A percentile compares a stretch with the other conserved stretches of the same genome.
Conservation (phyloP, 2,113 vertebrate species). For the Antigone vipio region DNA sequence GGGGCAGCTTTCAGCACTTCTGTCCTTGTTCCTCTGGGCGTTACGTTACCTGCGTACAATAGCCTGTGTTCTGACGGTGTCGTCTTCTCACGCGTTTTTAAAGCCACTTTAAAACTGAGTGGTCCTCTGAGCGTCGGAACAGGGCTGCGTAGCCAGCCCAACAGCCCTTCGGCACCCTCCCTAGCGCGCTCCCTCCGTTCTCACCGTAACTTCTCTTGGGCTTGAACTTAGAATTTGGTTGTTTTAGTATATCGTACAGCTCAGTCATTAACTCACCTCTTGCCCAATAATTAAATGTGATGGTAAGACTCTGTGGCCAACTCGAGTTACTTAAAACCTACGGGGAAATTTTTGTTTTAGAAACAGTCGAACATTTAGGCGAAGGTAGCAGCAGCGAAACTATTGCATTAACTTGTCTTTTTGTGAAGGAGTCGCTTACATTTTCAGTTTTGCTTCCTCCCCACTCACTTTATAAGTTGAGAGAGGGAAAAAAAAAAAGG, state of each 20-base stretch:
- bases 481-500: not conserved
- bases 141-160: too few relatives aligned
- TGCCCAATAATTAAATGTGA: not conserved
- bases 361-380: not conserved
- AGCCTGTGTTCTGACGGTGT: not conserved
- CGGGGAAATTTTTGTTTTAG: not conserved
- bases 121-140: not conserved
- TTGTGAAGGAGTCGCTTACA: not conserved
- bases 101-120: not conserved
- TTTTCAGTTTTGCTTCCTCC: not conserved
- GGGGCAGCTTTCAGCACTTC: not conserved
- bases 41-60: not conserved
- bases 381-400: not conserved
- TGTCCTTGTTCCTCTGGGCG: fast-evolving
- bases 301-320: not conserved
- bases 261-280: not conserved
- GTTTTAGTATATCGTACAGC: not conserved
- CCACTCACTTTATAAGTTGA: not conserved
- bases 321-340: not conserved
- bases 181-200: not conserved
- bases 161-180: not conserved
- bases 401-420: not conserved
- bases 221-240: not conserved
- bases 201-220: not conserved
- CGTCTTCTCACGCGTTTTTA: not conserved